phyloP scores from a whole-genome alignment of 2,888 invertebrate species.

The Tachina fera region DNA sequence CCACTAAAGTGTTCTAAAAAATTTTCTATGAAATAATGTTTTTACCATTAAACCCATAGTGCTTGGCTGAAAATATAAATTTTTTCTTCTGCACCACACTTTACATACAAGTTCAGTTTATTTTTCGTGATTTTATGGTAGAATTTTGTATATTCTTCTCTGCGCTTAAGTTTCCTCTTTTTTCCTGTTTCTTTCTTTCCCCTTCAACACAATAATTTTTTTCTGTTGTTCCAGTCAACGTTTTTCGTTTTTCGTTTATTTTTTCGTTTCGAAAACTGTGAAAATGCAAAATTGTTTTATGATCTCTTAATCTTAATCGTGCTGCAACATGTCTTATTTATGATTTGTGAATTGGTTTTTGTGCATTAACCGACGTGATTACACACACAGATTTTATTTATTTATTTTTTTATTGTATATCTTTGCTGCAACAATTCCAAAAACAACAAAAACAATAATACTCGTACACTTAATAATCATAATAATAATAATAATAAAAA shows the following conservation, averaged over 20 bases:
- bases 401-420: constrained; percentile 69
- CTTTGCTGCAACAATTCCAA: constrained; percentile 33
- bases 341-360: constrained; percentile 81
- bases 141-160: constrained; percentile 8
- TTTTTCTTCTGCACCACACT: constrained; percentile 26
- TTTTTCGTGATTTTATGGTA: constrained; percentile 40
- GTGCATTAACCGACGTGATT: constrained; percentile 78
- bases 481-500: constrained; percentile 53
- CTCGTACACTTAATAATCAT: constrained; percentile 47
- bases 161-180: constrained; percentile 22
- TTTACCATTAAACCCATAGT: constrained; percentile 23
- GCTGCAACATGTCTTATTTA: constrained; percentile 79
- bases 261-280: constrained; percentile 64
- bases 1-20: neutral
- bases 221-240: constrained; percentile 13
- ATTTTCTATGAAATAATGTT: neutral
- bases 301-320: constrained; percentile 73
- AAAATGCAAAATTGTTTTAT: constrained; percentile 73
- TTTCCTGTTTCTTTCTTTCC: constrained; percentile 11
- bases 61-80: neutral
- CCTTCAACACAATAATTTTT: constrained; percentile 59
- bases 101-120: constrained; percentile 33
- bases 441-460: constrained; percentile 49
- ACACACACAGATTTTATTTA: constrained; percentile 65
- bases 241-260: constrained; percentile 2